Conservation (phyloP, 2,888 invertebrate species). For the Sarcophaga caerulescens region DNA sequence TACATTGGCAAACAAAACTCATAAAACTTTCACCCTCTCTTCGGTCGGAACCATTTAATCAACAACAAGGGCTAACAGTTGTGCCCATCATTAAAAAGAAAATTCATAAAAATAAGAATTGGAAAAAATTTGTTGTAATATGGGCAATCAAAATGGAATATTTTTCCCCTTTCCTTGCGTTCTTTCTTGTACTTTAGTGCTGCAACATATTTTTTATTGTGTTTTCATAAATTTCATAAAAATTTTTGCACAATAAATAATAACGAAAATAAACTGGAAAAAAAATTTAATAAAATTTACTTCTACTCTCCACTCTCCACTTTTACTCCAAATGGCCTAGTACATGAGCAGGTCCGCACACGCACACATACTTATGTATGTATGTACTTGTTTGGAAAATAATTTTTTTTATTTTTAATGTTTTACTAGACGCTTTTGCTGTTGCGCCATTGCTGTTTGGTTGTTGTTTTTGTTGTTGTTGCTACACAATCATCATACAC, state of each 20-base stretch:
- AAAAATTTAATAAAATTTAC: too few species aligned
- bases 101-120: too few species aligned
- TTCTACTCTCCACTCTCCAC: too few species aligned
- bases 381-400: neutral
- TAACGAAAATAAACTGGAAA: too few species aligned
- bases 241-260: neutral
- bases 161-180: neutral
- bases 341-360: neutral
- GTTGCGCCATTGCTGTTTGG: neutral
- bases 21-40: too few species aligned
- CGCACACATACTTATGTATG: neutral
- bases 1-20: too few species aligned
- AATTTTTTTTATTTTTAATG: constrained; percentile 20
- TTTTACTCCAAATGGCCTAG: too few species aligned
- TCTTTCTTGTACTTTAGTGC: too few species aligned
- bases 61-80: too few species aligned
- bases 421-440: constrained; percentile 15
- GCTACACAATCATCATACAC: constrained; percentile 58
- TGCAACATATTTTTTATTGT: neutral
- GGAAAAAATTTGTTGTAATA: neutral
- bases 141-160: neutral
- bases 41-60: too few species aligned
- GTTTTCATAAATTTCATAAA: neutral
- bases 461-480: too few species aligned
- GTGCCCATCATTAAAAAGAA: too few species aligned